These are phyloP conservation scores for Drosophila austrosaltans DNA, from an alignment of 2,888 invertebrate species.

Conservation along the genomic window DNA sequence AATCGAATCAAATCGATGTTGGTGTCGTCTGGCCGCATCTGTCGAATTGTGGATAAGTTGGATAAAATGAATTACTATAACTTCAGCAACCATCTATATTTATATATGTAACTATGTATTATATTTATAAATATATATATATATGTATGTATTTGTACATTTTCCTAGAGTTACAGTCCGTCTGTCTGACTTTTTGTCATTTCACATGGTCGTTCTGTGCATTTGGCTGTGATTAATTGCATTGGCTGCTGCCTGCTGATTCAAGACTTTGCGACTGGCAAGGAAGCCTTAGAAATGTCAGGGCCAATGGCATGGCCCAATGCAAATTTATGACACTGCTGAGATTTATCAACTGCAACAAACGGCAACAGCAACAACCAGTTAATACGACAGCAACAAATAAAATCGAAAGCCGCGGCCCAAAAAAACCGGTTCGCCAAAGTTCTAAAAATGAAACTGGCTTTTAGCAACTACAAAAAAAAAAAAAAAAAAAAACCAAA, in stretches of 20 bases:
- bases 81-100: constrained; percentile 43
- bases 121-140: background rate
- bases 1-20: constrained; percentile 41
- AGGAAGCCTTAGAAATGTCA: constrained; percentile 79
- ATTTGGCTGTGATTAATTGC: constrained; percentile 79
- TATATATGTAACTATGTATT: background rate
- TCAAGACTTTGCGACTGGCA: constrained; percentile 41
- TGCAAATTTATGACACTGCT: constrained; percentile 76
- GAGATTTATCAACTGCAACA: constrained; percentile 74
- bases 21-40: constrained; percentile 36
- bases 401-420: constrained; percentile 76
- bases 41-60: constrained; percentile 73
- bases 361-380: constrained; percentile 59
- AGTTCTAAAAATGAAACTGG: constrained; percentile 79
- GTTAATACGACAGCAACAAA: constrained; percentile 74
- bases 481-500: constrained; percentile 25
- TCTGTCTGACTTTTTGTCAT: constrained; percentile 61
- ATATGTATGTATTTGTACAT: constrained; percentile 13
- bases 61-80: constrained; percentile 57
- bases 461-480: constrained; percentile 44
- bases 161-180: constrained; percentile 12
- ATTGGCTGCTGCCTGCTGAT: constrained; percentile 60
- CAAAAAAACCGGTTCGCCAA: constrained; percentile 75
- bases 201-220: constrained; percentile 76
- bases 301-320: constrained; percentile 75